phyloP scores from a whole-genome alignment of 2,888 invertebrate genomes.

The Anodontia alba region DNA sequence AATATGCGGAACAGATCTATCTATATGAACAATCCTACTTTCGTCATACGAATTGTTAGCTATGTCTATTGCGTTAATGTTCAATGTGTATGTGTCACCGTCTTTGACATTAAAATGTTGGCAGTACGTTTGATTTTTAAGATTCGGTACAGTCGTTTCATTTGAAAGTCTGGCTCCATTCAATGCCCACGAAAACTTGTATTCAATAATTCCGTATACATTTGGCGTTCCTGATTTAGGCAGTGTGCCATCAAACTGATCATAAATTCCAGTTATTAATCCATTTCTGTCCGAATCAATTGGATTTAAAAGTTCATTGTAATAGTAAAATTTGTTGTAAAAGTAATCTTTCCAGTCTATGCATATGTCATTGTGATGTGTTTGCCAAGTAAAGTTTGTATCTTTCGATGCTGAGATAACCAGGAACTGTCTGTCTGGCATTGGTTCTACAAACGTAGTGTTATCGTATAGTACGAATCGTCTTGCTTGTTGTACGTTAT shows the following conservation, averaged over 20 bases:
- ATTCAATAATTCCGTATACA: constrained; percentile 54
- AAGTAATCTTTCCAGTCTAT: constrained; percentile 51
- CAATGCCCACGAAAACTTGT: constrained; percentile 29
- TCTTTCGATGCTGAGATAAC: constrained; percentile 37
- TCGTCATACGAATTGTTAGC: constrained; percentile 50
- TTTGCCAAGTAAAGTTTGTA: constrained; percentile 54
- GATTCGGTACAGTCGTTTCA: constrained; percentile 23
- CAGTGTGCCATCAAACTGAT: constrained; percentile 56
- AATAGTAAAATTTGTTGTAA: constrained; percentile 35
- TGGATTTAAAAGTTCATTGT: constrained; percentile 32
- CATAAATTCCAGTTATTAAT: constrained; percentile 48
- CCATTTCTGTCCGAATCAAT: constrained; percentile 17
- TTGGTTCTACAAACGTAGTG: constrained; percentile 35
- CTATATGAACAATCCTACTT: constrained; percentile 44
- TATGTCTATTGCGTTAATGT: constrained; percentile 58
- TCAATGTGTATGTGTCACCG: constrained; percentile 52
- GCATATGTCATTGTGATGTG: constrained; percentile 41
- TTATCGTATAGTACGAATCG: constrained; percentile 61
- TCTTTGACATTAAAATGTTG: constrained; percentile 39
- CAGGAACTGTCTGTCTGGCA: constrained; percentile 2
- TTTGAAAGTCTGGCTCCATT: background rate
- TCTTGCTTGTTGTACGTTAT: constrained; percentile 50
- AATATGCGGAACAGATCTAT: constrained; percentile 52
- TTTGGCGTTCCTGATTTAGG: constrained; percentile 61
- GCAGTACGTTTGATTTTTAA: constrained; percentile 49